These are phyloP conservation scores for Macrotis lagotis DNA, from an alignment of 2,113 vertebrate species.

Conservation along the genomic window DNA sequence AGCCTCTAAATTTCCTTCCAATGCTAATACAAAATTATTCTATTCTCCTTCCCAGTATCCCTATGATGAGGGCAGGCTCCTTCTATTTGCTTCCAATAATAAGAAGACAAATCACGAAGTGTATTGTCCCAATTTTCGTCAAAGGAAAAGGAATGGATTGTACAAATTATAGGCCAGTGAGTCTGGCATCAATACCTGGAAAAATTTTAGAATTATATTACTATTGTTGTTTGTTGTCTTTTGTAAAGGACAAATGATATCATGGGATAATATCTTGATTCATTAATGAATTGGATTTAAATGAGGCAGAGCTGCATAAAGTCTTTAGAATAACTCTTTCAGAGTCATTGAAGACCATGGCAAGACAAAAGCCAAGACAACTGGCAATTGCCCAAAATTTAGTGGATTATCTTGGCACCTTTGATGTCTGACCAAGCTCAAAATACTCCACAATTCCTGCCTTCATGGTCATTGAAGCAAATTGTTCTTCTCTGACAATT, in stretches of 20 bases:
- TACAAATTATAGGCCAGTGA: not conserved
- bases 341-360: not conserved
- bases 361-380: not conserved
- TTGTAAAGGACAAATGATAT: not conserved
- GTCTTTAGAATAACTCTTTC: not conserved
- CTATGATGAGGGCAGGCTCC: not conserved
- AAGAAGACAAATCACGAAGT: not conserved
- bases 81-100: not conserved
- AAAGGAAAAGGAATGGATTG: not conserved
- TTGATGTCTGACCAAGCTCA: not conserved
- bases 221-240: not conserved
- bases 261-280: not conserved
- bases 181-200: not conserved
- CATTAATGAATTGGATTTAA: not conserved
- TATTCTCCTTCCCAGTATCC: not conserved
- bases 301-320: not conserved
- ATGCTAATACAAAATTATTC: not conserved
- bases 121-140: not conserved
- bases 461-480: not conserved
- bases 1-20: not conserved
- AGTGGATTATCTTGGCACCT: not conserved
- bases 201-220: not conserved
- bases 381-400: not conserved
- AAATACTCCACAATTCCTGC: not conserved
- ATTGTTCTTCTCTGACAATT: not conserved